Base-by-base conservation (phyloP, 2,888 invertebrate species). In the Apamea monoglypha region DNA sequence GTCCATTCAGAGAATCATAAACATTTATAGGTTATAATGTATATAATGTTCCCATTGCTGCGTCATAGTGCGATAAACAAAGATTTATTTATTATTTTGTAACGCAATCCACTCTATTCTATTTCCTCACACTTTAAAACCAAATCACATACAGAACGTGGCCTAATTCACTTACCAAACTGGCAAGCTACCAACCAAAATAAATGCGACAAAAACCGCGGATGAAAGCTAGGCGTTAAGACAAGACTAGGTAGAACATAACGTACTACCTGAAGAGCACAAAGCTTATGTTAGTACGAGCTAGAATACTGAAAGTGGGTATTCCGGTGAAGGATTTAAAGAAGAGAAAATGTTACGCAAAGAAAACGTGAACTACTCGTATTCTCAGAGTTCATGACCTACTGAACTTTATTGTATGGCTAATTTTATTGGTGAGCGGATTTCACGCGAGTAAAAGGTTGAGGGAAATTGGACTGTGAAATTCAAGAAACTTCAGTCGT, bases 321-420 rank as follows among this genome's bases (percentile, higher is more conserved):
- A 66, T 85, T 80, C 81, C 76, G 53, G 76, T 71, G 47, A 44
- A 73, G 61, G 82, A 86, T 76, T 83, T 81, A 85, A 85, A 72
- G 83, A 88, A 87, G 81, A 87, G 88, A 74, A 84, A 74, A 74
- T 74, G 40, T 53, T 53, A 61, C 66, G 18, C 63, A 56, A 76
- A 61, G 72, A 63, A 36, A 76, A 86, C 44, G 32, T 73, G 29
- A 44, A 44, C 73, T 50, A 32, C n/a, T n/a, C n/a, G 70, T 71
- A 32, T 56, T 74, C 6, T 21, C 8, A 63, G 56, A 68, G 74
- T 59, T 73, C 70, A 74, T 66, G 87, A 63, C 77, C 61, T 77
- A 72, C 64, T 77, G 64, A 63, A 69, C 50, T 70, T 67, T 63
- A 56, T 70, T 53, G 18, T 50, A 59, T 47, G n/a, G 64, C 6